Evolutionary conservation across 2,797 vertebrate species (phyloP).

Genomic region (Pipistrellus kuhlii): DNA sequence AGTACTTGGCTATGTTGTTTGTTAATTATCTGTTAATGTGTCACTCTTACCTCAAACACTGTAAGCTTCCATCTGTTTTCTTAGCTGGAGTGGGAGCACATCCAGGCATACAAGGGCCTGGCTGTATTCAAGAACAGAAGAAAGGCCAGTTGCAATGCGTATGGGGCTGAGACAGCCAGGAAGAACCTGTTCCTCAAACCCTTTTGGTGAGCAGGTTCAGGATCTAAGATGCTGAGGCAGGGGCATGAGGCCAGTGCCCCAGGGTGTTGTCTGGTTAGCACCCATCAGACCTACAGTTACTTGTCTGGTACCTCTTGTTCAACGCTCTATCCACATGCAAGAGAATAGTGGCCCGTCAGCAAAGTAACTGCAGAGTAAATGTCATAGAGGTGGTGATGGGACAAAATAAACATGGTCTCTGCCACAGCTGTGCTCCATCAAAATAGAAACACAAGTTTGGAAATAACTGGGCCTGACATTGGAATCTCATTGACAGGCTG

Average conservation of each 20-base stretch:
- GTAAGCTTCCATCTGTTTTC: background rate
- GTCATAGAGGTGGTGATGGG: background rate
- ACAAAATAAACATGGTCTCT: background rate
- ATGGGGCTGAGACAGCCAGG: background rate
- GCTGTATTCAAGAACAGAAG: background rate
- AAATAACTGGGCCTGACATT: background rate
- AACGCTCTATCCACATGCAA: background rate
- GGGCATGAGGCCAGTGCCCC: background rate
- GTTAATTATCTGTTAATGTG: background rate
- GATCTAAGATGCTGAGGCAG: background rate
- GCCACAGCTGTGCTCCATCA: background rate
- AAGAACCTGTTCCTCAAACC: background rate
- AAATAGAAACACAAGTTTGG: background rate
- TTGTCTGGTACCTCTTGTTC: background rate
- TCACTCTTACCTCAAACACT: background rate
- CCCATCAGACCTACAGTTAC: no score
- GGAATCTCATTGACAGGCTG: background rate
- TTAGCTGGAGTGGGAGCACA: background rate
- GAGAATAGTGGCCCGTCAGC: background rate
- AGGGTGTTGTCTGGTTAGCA: background rate
- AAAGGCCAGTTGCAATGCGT: background rate
- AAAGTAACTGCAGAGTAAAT: background rate
- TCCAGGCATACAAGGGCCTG: background rate
- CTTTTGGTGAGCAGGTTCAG: background rate
- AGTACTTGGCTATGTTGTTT: background rate